Evolutionary conservation across 2,888 invertebrate genomes (phyloP).

Genomic region (Limnephilus lunatus): DNA sequence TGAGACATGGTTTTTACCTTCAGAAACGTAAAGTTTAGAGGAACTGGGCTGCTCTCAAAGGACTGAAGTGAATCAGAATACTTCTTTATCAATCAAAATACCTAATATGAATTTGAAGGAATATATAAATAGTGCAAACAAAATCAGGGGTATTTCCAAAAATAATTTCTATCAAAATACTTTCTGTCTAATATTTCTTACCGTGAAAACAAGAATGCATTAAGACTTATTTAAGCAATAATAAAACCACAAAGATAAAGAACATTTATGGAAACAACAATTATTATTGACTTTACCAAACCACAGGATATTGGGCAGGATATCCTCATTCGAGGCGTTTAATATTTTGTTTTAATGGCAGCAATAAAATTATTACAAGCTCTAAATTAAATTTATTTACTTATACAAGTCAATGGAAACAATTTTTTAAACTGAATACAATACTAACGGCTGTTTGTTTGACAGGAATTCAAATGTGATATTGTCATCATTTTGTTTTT

Average conservation of each 20-base stretch:
- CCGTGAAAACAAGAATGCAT: not conserved
- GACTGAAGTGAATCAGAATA: too few relatives aligned
- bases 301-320: conserved; percentile 48
- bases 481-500: too few relatives aligned
- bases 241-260: conserved; percentile 48
- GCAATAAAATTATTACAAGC: not conserved
- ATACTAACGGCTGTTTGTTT: not conserved
- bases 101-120: too few relatives aligned
- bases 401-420: not conserved
- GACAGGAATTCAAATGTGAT: too few relatives aligned
- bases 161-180: not conserved
- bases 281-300: conserved; percentile 11
- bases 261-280: conserved; percentile 32
- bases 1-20: too few relatives aligned
- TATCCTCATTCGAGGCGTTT: conserved; percentile 7
- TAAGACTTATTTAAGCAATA: not conserved
- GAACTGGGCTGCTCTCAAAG: too few relatives aligned
- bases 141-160: not conserved
- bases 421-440: not conserved
- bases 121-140: not conserved
- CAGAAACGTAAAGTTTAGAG: too few relatives aligned
- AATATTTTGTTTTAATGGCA: not conserved
- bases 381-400: not conserved
- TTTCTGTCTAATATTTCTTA: not conserved
- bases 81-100: too few relatives aligned